Conservation (phyloP, 2,113 vertebrate genomes). For the Sturnira hondurensis region DNA sequence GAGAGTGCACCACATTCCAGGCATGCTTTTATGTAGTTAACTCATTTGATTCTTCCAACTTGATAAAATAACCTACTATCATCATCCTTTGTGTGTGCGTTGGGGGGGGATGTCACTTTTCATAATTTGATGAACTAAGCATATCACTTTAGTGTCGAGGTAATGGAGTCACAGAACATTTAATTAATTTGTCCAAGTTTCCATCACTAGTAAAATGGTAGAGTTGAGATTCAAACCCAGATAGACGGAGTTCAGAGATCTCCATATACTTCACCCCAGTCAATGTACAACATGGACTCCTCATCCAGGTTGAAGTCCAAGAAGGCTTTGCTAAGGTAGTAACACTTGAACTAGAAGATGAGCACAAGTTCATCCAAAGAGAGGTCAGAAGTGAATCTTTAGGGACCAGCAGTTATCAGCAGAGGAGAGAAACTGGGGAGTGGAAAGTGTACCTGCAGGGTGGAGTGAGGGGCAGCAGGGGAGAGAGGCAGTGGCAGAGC, state of each 20-base stretch:
- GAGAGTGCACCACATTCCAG: too few species aligned
- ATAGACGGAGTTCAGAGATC: neutral
- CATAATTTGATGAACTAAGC: neutral
- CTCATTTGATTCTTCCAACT: neutral
- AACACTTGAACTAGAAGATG: neutral
- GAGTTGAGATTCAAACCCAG: neutral
- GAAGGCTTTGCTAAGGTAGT: neutral
- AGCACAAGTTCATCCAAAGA: neutral
- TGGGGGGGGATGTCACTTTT: neutral
- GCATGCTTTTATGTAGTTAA: neutral
- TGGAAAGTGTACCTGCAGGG: neutral
- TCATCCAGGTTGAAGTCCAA: neutral
- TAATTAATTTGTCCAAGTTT: neutral
- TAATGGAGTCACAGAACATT: neutral
- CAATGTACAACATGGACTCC: neutral
- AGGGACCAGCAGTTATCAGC: neutral
- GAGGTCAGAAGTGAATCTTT: neutral
- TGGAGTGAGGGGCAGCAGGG: accelerated
- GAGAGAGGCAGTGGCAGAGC: too few species aligned
- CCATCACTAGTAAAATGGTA: neutral
- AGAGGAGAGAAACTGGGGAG: neutral
- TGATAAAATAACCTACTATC: neutral
- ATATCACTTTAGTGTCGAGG: neutral
- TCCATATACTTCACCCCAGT: neutral
- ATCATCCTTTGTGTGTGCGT: too few species aligned